Conservation (phyloP, 2,113 vertebrate genomes). For the Pseudolaguvia tuberculata region DNA sequence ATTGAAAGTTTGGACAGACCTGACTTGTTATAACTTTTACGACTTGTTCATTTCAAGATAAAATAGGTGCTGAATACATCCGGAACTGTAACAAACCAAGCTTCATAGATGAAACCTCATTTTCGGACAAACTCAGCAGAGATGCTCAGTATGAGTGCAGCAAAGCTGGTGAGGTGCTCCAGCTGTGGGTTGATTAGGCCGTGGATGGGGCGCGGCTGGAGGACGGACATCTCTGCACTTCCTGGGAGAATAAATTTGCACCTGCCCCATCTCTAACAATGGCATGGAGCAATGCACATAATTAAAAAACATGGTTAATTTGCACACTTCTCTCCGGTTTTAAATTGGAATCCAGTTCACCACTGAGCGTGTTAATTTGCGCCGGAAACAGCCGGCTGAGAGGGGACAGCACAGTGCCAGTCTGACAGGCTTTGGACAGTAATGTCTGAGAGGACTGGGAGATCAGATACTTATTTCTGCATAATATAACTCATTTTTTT, state of each 20-base stretch:
- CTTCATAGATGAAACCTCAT: constrained; percentile 86
- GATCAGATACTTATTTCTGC: constrained; percentile 27
- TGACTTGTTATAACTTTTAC: neutral
- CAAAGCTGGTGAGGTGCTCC: constrained; percentile 81
- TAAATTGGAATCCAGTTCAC: constrained; percentile 94
- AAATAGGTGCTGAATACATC: constrained; percentile 74
- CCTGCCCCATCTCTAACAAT: constrained; percentile 77
- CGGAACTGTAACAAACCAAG: constrained; percentile 90
- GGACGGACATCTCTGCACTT: constrained; percentile 72
- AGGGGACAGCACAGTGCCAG: constrained; percentile 76
- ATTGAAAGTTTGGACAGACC: neutral
- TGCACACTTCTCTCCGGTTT: constrained; percentile 82
- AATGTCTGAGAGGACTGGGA: constrained; percentile 22
- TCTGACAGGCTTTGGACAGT: constrained; percentile 77
- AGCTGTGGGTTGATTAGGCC: constrained; percentile 84
- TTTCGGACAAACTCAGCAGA: constrained; percentile 81
- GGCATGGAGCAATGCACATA: constrained; percentile 78
- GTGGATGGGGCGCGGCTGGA: constrained; percentile 82
- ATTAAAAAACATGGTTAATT: constrained; percentile 98
- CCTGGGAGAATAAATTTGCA: constrained; percentile 90
- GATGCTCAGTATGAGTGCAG: constrained; percentile 77
- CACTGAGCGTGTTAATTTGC: constrained; percentile 98
- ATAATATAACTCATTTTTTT: constrained; percentile 22
- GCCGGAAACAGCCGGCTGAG: constrained; percentile 87
- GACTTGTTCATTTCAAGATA: constrained; percentile 67